Conservation (phyloP, 2,888 invertebrate genomes). For the Agonum fuliginosum region DNA sequence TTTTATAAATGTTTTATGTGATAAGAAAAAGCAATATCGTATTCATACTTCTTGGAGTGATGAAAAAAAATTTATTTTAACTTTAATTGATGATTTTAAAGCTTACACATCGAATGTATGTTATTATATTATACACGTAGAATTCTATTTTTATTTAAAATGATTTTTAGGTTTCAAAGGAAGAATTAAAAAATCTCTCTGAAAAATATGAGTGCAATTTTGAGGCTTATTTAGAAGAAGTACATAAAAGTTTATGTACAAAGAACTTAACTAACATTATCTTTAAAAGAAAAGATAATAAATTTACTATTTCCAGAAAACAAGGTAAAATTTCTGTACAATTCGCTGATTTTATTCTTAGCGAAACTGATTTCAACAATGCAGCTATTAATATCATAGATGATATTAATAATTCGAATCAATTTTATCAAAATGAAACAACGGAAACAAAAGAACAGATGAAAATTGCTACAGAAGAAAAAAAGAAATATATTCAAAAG, state of each 20-base stretch:
- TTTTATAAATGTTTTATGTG: constrained; percentile 18
- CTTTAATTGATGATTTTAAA: constrained; percentile 12
- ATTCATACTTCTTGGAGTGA: constrained; percentile 8
- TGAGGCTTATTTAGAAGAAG: constrained; percentile 61
- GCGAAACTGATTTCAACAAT: constrained; percentile 14
- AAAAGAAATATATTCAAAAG: constrained; percentile 59
- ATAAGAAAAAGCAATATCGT: constrained; percentile 8
- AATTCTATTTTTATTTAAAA: neutral
- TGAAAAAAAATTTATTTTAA: neutral
- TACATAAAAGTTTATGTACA: constrained; percentile 42
- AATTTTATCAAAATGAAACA: constrained; percentile 2
- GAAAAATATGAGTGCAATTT: constrained; percentile 60
- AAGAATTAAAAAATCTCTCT: constrained; percentile 61
- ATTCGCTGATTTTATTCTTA: constrained; percentile 61
- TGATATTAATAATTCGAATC: neutral
- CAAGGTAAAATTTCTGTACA: constrained; percentile 61
- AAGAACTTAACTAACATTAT: neutral
- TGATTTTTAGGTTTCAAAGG: constrained; percentile 61
- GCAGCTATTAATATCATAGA: constrained; percentile 14
- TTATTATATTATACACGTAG: neutral
- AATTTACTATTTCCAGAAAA: constrained; percentile 31
- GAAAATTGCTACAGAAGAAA: constrained; percentile 43
- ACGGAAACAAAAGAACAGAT: neutral
- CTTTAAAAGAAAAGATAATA: neutral
- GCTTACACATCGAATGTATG: constrained; percentile 24